Conservation (phyloP, 1,140 invertebrate genomes). For the Orchesella cincta region DNA sequence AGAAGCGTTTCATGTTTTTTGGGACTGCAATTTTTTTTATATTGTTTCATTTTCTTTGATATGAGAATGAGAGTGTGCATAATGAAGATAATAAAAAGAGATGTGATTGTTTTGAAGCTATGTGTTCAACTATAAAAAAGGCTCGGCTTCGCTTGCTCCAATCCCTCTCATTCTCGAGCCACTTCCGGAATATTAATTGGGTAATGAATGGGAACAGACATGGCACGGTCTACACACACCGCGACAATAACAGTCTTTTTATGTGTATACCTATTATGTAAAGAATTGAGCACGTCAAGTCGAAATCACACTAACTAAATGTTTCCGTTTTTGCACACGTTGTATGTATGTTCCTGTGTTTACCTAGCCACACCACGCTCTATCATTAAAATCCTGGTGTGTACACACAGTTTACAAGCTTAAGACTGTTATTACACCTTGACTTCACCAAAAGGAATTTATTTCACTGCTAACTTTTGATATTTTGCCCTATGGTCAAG, state of each 20-base stretch:
- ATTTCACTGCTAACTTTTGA: background rate
- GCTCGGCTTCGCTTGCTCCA: background rate
- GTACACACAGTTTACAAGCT: background rate
- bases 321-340: background rate
- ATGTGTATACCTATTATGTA: background rate
- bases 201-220: slow-evolving; percentile 9
- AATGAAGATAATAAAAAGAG: background rate
- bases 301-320: background rate
- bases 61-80: background rate
- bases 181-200: slow-evolving; percentile 25
- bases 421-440: slow-evolving; percentile 9
- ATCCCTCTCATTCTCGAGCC: background rate
- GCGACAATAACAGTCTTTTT: background rate
- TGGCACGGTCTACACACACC: background rate
- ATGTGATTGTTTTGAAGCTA: background rate
- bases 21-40: background rate
- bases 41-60: background rate
- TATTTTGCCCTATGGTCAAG: slow-evolving; percentile 5
- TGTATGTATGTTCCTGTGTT: background rate
- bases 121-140: background rate
- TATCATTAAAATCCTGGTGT: background rate
- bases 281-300: background rate
- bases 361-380: background rate
- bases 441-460: slow-evolving; percentile 4
- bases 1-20: too few species aligned